Conservation (phyloP, 2,888 invertebrate species). For the Agrenia bidenticulata region DNA sequence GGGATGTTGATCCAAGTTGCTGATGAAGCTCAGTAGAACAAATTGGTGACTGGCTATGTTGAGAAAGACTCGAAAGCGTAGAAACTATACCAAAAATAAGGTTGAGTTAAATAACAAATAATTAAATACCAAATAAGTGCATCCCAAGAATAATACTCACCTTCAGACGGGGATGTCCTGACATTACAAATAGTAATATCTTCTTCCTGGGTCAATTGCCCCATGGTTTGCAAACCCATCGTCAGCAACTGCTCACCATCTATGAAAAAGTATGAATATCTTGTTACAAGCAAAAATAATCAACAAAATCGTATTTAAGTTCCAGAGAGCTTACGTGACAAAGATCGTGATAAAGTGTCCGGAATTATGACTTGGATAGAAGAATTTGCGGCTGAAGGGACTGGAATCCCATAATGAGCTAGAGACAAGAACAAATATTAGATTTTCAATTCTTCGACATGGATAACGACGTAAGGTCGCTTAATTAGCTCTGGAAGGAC, state of each 20-base stretch:
- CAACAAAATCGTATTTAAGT: too few relatives aligned
- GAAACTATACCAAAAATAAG: too few relatives aligned
- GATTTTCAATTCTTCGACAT: conserved; percentile 26
- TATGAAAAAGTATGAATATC: background rate
- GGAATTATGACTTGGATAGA: background rate
- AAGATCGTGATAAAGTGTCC: background rate
- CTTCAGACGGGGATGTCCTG: too few relatives aligned
- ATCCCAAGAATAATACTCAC: too few relatives aligned
- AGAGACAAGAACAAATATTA: conserved; percentile 48
- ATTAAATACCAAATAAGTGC: too few relatives aligned
- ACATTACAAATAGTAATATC: too few relatives aligned
- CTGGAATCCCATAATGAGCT: conserved; percentile 38
- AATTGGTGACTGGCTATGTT: conserved; percentile 17
- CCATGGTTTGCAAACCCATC: conserved; percentile 28
- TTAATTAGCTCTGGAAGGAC: conserved; percentile 48
- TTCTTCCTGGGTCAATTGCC: background rate
- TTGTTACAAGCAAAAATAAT: too few relatives aligned
- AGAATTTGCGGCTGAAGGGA: conserved; percentile 13
- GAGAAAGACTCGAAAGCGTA: conserved; percentile 22
- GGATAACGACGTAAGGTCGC: conserved; percentile 45
- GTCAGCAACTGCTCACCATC: conserved; percentile 29
- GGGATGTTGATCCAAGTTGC: background rate
- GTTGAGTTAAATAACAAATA: too few relatives aligned
- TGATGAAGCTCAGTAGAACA: background rate
- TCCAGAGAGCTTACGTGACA: background rate